Percentiles rank a stretch among this genome's conserved stretches.
Conservation (phyloP, 2,797 vertebrate genomes). For the Falco novaeseelandiae region DNA sequence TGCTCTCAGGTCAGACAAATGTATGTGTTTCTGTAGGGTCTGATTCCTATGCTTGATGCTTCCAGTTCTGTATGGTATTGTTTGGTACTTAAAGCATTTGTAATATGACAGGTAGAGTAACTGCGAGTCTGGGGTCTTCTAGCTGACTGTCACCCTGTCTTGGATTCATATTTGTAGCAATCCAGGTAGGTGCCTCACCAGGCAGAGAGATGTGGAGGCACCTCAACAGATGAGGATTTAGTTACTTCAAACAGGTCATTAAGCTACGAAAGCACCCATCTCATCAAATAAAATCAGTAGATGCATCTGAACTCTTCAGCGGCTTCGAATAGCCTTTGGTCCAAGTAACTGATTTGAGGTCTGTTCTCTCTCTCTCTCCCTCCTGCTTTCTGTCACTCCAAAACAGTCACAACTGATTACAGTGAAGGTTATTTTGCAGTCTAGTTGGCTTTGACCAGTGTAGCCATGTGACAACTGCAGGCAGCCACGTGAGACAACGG, state of each 20-base stretch:
- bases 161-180: background rate
- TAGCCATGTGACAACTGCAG: background rate
- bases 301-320: background rate
- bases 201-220: background rate
- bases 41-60: background rate
- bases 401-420: background rate
- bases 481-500: background rate
- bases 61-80: background rate
- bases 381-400: background rate
- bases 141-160: background rate
- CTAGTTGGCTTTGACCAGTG: background rate
- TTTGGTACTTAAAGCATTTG: background rate
- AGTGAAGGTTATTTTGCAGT: background rate
- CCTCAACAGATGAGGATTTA: background rate
- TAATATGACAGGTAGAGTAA: background rate
- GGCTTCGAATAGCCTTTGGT: background rate
- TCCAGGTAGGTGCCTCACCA: background rate
- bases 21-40: background rate
- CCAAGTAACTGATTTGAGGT: background rate
- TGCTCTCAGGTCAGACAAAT: background rate
- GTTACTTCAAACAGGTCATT: background rate
- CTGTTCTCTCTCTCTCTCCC: background rate
- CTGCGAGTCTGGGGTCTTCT: background rate
- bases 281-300: background rate
- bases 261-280: background rate